Evolutionary conservation across 2,888 invertebrate genomes (phyloP), one percentile per base, ranked within the genome.

Genomic region (Stratiomys singularior): DNA sequence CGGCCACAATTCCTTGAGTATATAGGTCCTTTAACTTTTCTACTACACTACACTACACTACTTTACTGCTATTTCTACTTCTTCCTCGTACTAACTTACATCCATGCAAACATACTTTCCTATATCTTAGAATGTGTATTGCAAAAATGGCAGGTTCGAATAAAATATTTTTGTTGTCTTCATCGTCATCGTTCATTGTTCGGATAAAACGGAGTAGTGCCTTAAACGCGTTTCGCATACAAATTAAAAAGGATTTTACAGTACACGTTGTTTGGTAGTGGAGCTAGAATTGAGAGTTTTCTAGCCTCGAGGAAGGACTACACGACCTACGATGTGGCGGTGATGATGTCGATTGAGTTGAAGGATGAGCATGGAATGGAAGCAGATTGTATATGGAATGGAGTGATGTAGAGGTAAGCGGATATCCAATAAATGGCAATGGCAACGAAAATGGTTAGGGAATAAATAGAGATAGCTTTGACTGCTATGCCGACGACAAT

Each of bases 141-240:
- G 66, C 21, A 44, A 37, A 11, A 21, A 44, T 28, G 28, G 66
- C 25, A 23, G 69, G 69, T 47, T 47, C 69, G 25, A 69, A 25
- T 25, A 69, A 69, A 69, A 69, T 69, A 69, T 69, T 47, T 28
- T 69, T 69, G 69, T 1, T 46, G 47, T 69, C 69, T 21, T 69
- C 47, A 21, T 69, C 46, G 46, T 67, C 30, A 69, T 69, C 69
- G 46, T 69, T 69, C 69, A 69, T 69, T 69, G 69, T 69, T 69
- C 46, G 1, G 69, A 46, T 46, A n/a, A 60, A 60, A 69, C 47
- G 47, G 69, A 69, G 18, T 30, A 66, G 47, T 69, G 69, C 30
- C 69, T 23, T 69, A 69, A 69, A 69, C 47, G 69, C 25, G 37
- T 69, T 18, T 21, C n/a, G 69, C 69, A 69, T 69, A 69, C 69